Base-by-base conservation (phyloP, 2,888 invertebrate species). In the Pristionchus mayeri region DNA sequence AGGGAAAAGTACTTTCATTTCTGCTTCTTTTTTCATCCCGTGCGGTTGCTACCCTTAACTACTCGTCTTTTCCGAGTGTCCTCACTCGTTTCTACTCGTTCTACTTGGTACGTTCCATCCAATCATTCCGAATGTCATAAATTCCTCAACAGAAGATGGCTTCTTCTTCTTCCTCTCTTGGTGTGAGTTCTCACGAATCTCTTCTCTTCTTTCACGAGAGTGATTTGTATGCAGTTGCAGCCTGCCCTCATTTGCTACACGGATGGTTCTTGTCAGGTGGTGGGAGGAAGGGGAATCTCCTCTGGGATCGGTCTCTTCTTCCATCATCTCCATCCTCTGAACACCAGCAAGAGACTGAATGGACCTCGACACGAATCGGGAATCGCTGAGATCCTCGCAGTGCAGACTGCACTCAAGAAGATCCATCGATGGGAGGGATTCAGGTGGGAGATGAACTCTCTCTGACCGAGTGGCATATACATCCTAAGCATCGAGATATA, bases 261-360 rank as follows among this genome's bases (percentile, higher is more conserved):
- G 2, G 85, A 85, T 67, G 85, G 50, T 37, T 63, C 63, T 16
- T 85, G 85, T 37, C 1, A 44, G 1, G 24, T 13, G 3, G 40
- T 71, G 71, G 40, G 40, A 13, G 71, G 71, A n/a, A 40, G 18
- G 30, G 24, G 67, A 50, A 4, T 30, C 21, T 60, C 80, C 2
- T 80, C 85, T 7, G 79, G 80, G 48, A 80, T 85, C 30, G 85
- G 80, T n/a, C 34, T 63, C 80, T 85, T 40, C 71, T 85, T 80
- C 40, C 80, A 80, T n/a, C 34, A 27, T n/a, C 27, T 21, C 52
- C 85, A 85, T 52, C 85, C 85, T 18, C 85, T 85, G n/a, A 85
- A 85, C 21, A 40, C 48, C 9, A 48, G 48, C 57, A 54, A 44
- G 44, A 30, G 2, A 30, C 60, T 80, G 18, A n/a, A 27, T 27